These are phyloP conservation scores for Venusia cambrica DNA, from an alignment of 2,888 invertebrate genomes.

Conservation along the genomic window DNA sequence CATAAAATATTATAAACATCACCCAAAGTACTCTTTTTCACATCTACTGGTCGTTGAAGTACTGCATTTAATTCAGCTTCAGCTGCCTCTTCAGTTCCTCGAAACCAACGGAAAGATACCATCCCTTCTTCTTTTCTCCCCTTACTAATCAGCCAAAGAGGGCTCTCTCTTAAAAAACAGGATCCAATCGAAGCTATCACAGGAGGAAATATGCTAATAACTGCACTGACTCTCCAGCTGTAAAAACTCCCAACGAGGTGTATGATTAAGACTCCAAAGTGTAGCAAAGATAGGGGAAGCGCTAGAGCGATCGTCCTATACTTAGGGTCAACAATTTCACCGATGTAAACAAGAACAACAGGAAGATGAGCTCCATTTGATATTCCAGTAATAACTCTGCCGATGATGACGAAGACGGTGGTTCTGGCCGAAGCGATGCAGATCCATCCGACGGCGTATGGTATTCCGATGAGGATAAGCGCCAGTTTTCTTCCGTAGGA, in stretches of 20 bases:
- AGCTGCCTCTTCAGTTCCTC: conserved; percentile 41
- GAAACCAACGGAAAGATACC: conserved; percentile 41
- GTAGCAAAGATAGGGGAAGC: conserved; percentile 38
- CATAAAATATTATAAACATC: conserved; percentile 35
- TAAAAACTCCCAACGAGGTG: conserved; percentile 39
- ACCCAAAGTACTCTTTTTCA: conserved; percentile 25
- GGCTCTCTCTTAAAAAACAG: conserved; percentile 51
- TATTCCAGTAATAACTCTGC: conserved; percentile 46
- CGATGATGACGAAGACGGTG: conserved; percentile 38
- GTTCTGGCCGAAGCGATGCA: conserved; percentile 37
- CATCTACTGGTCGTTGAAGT: conserved; percentile 37
- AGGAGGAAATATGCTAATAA: conserved; percentile 39
- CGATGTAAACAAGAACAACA: conserved; percentile 43
- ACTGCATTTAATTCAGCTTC: conserved; percentile 42
- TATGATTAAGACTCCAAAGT: conserved; percentile 44
- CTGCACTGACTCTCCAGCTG: conserved; percentile 42
- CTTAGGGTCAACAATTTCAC: conserved; percentile 51
- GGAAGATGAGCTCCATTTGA: conserved; percentile 44
- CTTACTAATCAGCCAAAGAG: conserved; percentile 51
- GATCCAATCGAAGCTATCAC: conserved; percentile 33
- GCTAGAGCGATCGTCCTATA: conserved; percentile 43
- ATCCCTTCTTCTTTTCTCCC: conserved; percentile 43
- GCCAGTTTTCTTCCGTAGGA: conserved; percentile 41
- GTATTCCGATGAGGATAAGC: conserved; percentile 40
- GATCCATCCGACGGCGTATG: conserved; percentile 47